Evolutionary conservation across 2,113 vertebrate genomes (phyloP).

Genomic region (Stegostoma tigrinum): DNA sequence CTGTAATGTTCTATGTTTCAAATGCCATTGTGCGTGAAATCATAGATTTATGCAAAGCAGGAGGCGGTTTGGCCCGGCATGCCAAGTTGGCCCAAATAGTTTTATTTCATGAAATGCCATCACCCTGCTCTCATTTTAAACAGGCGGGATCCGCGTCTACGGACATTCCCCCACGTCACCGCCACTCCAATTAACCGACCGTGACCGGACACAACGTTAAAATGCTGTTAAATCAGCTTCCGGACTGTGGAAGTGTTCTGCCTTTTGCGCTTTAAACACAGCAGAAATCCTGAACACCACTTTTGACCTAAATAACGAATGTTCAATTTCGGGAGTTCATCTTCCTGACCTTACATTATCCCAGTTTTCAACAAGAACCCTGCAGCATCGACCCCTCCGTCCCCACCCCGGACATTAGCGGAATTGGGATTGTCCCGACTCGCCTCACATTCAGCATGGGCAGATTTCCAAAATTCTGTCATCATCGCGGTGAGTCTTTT

Average conservation of each 20-base stretch:
- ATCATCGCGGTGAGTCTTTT: background rate
- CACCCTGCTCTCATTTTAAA: background rate
- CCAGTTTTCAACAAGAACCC: background rate
- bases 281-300: background rate
- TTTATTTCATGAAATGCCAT: background rate
- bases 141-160: background rate
- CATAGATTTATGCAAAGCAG: background rate
- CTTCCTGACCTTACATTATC: background rate
- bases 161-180: background rate
- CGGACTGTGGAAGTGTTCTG: background rate
- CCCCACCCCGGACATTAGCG: background rate
- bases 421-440: background rate
- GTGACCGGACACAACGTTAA: background rate
- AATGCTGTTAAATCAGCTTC: background rate
- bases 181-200: background rate
- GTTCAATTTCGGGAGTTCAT: background rate
- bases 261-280: background rate
- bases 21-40: background rate
- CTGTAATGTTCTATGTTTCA: too few species aligned
- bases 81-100: too few species aligned
- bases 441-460: background rate
- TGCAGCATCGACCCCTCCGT: background rate
- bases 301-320: background rate
- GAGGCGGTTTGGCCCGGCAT: background rate
- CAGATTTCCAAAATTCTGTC: background rate